These are phyloP conservation scores for Ramphastos sulfuratus DNA, from an alignment of 2,113 vertebrate species.

Conservation along the genomic window DNA sequence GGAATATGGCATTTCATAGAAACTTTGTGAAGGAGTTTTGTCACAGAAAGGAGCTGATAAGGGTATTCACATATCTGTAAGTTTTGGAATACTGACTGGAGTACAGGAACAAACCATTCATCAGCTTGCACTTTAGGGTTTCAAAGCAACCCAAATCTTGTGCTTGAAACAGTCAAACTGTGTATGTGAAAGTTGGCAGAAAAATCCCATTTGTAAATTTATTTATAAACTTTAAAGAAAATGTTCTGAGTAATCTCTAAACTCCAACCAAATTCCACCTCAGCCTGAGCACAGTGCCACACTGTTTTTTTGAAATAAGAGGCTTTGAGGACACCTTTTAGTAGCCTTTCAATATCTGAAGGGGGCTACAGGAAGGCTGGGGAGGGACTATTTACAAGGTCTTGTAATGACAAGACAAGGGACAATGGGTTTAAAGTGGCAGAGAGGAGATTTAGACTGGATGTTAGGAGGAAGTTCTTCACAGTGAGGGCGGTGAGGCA, in stretches of 20 bases:
- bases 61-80: neutral
- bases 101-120: neutral
- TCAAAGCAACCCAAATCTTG: neutral
- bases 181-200: neutral
- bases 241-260: neutral
- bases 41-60: neutral
- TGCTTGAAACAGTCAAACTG: neutral
- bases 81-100: neutral
- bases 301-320: neutral
- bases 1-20: neutral
- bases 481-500: too few species aligned
- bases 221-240: neutral
- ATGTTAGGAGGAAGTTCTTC: too few species aligned
- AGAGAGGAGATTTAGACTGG: too few species aligned
- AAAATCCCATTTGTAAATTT: constrained; percentile 17
- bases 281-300: neutral
- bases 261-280: neutral
- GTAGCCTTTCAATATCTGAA: too few species aligned
- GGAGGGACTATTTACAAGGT: too few species aligned
- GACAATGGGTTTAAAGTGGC: too few species aligned
- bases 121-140: neutral
- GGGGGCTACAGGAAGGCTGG: too few species aligned
- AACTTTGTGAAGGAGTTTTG: neutral
- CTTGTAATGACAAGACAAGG: too few species aligned
- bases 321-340: too few species aligned